phyloP scores from a whole-genome alignment of 2,113 vertebrate genomes.

The Motacilla tschutschensis region DNA sequence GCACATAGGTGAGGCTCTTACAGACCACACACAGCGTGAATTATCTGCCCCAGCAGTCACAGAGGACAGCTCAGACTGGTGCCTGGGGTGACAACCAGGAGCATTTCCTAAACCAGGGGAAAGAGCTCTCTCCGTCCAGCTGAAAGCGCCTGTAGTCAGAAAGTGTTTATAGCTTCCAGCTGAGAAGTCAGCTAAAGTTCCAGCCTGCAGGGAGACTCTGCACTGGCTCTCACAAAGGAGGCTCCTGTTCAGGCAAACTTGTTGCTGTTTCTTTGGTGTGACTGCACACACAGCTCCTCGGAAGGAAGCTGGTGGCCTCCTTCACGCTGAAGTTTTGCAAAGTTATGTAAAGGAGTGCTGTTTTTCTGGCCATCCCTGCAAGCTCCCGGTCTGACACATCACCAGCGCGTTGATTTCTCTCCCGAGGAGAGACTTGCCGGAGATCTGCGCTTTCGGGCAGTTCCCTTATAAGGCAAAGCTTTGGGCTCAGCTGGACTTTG shows the following conservation, averaged over 20 bases:
- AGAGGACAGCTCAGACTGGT: not conserved
- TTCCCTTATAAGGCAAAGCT: slow-evolving; percentile 51
- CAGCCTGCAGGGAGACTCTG: not conserved
- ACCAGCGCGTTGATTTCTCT: accelerated
- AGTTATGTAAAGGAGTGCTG: not conserved
- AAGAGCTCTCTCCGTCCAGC: not conserved
- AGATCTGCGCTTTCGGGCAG: not conserved
- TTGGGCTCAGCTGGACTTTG: not conserved
- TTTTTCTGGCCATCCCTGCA: not conserved
- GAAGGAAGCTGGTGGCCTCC: not conserved
- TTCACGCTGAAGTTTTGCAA: not conserved
- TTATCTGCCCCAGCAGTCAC: not conserved
- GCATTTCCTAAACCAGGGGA: not conserved
- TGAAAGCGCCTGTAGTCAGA: not conserved
- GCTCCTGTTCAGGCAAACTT: not conserved
- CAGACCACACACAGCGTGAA: accelerated
- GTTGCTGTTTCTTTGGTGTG: not conserved
- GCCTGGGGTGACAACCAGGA: not conserved
- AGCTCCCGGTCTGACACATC: slow-evolving; percentile 7
- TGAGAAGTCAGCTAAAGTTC: not conserved
- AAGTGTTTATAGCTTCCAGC: not conserved
- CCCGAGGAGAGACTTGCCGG: not conserved
- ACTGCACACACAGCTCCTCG: not conserved
- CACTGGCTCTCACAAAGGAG: not conserved
- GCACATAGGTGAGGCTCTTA: not conserved